Evolutionary conservation across 53 echinoderm and acorn worm genomes (phyloP), one percentile per base, ranked within the genome.

Genomic region (Apostichopus leukothele): DNA sequence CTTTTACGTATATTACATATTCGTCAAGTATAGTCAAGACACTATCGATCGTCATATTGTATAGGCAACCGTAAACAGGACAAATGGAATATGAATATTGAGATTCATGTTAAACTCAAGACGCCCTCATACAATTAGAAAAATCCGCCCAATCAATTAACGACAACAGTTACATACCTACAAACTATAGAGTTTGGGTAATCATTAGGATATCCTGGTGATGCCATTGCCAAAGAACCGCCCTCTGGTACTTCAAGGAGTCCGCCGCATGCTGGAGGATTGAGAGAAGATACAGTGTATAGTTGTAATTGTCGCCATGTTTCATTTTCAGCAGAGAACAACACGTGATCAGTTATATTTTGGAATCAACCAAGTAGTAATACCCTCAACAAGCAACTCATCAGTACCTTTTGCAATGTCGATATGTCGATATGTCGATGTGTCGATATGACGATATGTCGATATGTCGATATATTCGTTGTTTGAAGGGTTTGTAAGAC

Each of bases 131-230:
- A 67, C 14, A 67, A 67, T 67, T 67, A 67, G 3, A 3, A 67
- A 67, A 67, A 39, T 39, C 39, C n/a, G n/a, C 13, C 68, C 68
- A 67, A n/a, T 16, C 68, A 67, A 67, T n/a, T 13, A 67, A 16
- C n/a, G 74, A 74, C 14, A 74, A 74, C 14, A 16, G 25, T 7
- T 57, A 57, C 57, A 57, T 92, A 92, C 75, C 90, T 90, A 54
- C 92, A 92, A 12, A 60, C 50, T 9, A 73, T 26, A 6, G 51
- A 71, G 76, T 78, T 80, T 57, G 83, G 78, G 87, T 92, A 92
- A 73, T 92, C 79, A 81, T 92, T 75, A 20, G 92, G 92, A 63
- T 86, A 92, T 52, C 86, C 75, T 0, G 92, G 92, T 5, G 92
- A 92, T 5, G 89, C 92, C 5, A 92, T 81, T 9, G 90, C 90